Evolutionary conservation across 2,797 vertebrate species (phyloP), one percentile per base, ranked within the genome.

Genomic region (Tragopan temminckii): DNA sequence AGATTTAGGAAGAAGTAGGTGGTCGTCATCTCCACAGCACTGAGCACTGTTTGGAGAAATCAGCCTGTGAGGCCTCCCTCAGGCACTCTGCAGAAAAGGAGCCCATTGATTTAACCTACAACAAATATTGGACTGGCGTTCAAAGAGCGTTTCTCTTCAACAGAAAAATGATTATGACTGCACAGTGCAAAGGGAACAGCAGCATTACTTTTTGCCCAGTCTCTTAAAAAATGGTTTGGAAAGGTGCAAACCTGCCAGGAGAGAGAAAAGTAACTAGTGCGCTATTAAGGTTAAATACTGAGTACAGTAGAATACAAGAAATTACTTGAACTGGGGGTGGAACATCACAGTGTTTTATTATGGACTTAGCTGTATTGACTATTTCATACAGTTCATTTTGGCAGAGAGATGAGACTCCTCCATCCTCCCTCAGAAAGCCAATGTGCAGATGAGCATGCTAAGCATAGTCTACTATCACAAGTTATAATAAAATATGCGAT

Each of bases 381-480:
- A 17, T 84, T 43, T 71, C 59, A 63, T 72, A 46, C 8, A 38
- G 59, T 75, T 91, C 76, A 46, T 93, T 88, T 87, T 95, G 81
- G 68, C 72, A 77, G 42, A 88, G 58, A 71, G 62, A 35, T 82
- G 66, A 93, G 50, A 83, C 67, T 94, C 70, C 71, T 35, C n/a
- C 42, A 33, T 83, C 40, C 57, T 94, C 78, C 77, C 53, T 81
- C 55, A 43, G 61, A 90, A 75, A 83, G 79, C 35, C 63, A 61
- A 29, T 59, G 74, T 85, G 66, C 52, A 79, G 63, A 79, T 67
- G 46, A 95, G 67, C 79, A 43, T 4, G 5, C 64, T 74, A 19
- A 89, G 35, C 7, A 0, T 80, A 43, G 36, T 63, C 38, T 78
- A 16, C 17, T 74, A 70, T 87, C 69, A 66, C 76, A 78, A 68